A percentile compares a stretch with the other conserved stretches of the same genome.
Evolutionary conservation across 2,888 invertebrate species (phyloP).

Genomic region (Empis livida): DNA sequence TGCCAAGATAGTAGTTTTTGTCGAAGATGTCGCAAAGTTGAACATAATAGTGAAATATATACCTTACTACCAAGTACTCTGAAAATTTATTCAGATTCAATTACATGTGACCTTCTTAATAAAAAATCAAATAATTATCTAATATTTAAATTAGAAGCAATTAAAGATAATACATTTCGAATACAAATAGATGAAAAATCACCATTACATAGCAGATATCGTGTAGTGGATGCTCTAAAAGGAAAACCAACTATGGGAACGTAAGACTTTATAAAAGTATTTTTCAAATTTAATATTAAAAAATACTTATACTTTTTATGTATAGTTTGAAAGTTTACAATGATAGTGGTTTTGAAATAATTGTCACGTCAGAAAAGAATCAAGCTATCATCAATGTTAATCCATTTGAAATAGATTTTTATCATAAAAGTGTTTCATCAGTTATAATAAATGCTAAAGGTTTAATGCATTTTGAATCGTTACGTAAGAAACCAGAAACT

Average conservation of each 20-base stretch:
- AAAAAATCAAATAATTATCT: conserved; percentile 36
- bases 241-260: conserved; percentile 56
- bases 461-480: conserved; percentile 85
- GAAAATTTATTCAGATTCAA: conserved; percentile 49
- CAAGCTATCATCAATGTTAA: conserved; percentile 53
- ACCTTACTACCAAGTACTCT: conserved; percentile 54
- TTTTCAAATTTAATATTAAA: neutral
- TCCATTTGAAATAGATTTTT: conserved; percentile 79
- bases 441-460: conserved; percentile 76
- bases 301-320: neutral
- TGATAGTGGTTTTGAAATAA: conserved; percentile 42
- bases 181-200: conserved; percentile 74
- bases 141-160: conserved; percentile 30
- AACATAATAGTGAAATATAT: conserved; percentile 61
- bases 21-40: conserved; percentile 63
- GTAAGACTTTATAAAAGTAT: conserved; percentile 36
- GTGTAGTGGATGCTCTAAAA: conserved; percentile 61
- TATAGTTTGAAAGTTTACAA: conserved; percentile 41
- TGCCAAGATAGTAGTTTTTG: conserved; percentile 97
- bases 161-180: conserved; percentile 60
- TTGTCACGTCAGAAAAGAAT: conserved; percentile 42
- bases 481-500: conserved; percentile 49
- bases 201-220: conserved; percentile 62
- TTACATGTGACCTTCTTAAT: conserved; percentile 60
- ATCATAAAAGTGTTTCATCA: conserved; percentile 53